Evolutionary conservation across 2,888 invertebrate genomes (phyloP), one percentile per base, ranked within the genome.

Genomic region (Chymomyza amoena): DNA sequence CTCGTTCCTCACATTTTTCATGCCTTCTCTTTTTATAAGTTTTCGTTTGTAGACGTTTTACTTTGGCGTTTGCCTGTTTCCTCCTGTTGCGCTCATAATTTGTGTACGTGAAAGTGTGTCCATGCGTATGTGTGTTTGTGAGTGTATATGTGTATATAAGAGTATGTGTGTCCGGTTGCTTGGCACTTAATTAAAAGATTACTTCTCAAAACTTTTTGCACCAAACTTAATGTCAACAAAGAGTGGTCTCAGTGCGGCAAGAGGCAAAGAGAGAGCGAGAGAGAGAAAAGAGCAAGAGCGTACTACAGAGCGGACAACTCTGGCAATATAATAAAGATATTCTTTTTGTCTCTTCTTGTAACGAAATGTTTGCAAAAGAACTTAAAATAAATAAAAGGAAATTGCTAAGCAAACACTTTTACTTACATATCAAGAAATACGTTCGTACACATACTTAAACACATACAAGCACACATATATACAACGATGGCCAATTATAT

Each of bases 391-490:
- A 85, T 87, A 86, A 72, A 71, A 73, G 88, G 74, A 88, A 88
- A 88, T 85, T 85, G 80, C 78, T 71, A 88, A 80, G 88, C 76
- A 85, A 88, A 88, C 84, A 84, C 82, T 86, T 85, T 87, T 83
- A 70, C 71, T 63, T 70, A 71, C 70, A 86, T 64, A 74, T 62
- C 64, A 54, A 68, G 50, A 66, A 66, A 72, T 66, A 57, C 63
- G 65, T 51, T 72, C 57, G 7, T 50, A 68, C 56, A 63, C 64
- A 76, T 66, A 66, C 61, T 32, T 52, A 25, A 51, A 67, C 61
- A 61, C 63, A 32, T 51, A 45, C 32, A 64, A 16, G 25, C 52
- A 61, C 52, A 61, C 45, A 68, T 18, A 6, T 10, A 18, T 61
- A 51, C 28, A 52, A 50, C 39, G 50, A 50, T 45, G 39, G 39